Evolutionary conservation across 2,888 invertebrate species (phyloP).

Genomic region (Tenodera sinensis): DNA sequence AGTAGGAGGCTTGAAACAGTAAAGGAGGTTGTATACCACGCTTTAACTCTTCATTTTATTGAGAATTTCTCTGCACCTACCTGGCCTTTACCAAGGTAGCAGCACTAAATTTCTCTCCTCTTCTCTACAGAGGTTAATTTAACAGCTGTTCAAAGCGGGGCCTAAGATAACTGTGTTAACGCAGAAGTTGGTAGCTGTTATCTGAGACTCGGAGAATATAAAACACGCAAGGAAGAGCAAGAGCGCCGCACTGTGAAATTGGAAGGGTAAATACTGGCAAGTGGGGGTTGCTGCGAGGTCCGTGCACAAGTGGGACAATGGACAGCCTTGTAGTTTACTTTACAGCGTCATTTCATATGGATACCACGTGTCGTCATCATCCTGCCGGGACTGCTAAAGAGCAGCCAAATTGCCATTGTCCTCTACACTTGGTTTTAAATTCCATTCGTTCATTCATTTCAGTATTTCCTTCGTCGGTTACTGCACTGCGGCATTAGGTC

Average conservation of each 20-base stretch:
- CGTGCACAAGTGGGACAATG: not conserved
- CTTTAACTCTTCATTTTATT: not conserved
- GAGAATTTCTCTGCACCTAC: not conserved
- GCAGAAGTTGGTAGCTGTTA: not conserved
- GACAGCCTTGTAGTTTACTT: not conserved
- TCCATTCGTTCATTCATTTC: too few relatives aligned
- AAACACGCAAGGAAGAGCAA: not conserved
- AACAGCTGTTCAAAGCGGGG: not conserved
- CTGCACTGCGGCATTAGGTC: too few relatives aligned
- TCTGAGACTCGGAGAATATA: not conserved
- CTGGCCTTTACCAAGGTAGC: not conserved
- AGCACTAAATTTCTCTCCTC: not conserved
- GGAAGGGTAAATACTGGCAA: constrained; percentile 4
- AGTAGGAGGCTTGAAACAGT: not conserved
- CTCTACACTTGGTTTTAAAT: too few relatives aligned
- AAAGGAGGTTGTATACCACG: not conserved
- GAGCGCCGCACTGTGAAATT: constrained; percentile 2
- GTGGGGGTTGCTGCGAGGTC: not conserved
- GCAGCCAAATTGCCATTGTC: too few relatives aligned
- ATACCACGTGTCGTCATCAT: too few relatives aligned
- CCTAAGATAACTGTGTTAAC: not conserved
- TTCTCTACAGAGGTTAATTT: not conserved
- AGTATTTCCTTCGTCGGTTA: too few relatives aligned
- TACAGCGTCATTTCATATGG: too few relatives aligned
- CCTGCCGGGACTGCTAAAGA: too few relatives aligned